phyloP scores from a whole-genome alignment of 2,113 vertebrate species.

The Gasterosteus nipponicus region DNA sequence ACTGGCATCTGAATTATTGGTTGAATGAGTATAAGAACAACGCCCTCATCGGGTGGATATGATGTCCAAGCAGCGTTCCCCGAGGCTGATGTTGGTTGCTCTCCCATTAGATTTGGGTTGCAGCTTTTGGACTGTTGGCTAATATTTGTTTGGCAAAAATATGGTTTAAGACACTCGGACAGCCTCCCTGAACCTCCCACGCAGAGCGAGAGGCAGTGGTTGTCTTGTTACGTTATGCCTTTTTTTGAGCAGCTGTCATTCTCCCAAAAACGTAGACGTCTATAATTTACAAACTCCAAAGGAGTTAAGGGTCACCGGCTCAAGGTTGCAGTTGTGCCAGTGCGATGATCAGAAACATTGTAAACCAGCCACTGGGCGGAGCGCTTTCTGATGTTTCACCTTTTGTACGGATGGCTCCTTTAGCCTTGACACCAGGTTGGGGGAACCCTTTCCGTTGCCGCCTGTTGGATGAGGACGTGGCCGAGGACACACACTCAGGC shows the following conservation, averaged over 20 bases:
- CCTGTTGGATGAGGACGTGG: constrained; percentile 24
- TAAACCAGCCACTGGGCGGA: constrained; percentile 1
- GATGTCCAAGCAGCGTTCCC: constrained; percentile 39
- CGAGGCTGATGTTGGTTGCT: constrained; percentile 32
- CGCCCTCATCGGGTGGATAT: constrained; percentile 17
- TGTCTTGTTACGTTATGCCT: constrained; percentile 16
- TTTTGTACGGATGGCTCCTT: constrained; percentile 9
- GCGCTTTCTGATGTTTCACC: not conserved
- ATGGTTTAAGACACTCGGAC: constrained; percentile 30
- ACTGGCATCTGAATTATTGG: constrained; percentile 17
- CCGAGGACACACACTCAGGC: constrained; percentile 44
- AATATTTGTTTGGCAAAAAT: constrained; percentile 46
- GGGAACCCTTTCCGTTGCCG: constrained; percentile 17
- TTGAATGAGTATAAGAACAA: constrained; percentile 23
- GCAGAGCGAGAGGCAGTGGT: constrained; percentile 18
- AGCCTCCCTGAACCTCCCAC: constrained; percentile 27
- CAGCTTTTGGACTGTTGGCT: constrained; percentile 28
- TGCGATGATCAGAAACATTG: constrained; percentile 2
- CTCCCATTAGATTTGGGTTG: constrained; percentile 50
- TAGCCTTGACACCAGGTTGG: constrained; percentile 22
- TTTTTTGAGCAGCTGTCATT: constrained; percentile 20
- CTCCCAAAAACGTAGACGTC: not conserved
- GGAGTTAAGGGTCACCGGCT: not conserved
- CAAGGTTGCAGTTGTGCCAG: constrained; percentile 12
- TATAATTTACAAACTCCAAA: not conserved